phyloP scores from a whole-genome alignment of 2,797 vertebrate species.

The Mormyrops attenuatus region DNA sequence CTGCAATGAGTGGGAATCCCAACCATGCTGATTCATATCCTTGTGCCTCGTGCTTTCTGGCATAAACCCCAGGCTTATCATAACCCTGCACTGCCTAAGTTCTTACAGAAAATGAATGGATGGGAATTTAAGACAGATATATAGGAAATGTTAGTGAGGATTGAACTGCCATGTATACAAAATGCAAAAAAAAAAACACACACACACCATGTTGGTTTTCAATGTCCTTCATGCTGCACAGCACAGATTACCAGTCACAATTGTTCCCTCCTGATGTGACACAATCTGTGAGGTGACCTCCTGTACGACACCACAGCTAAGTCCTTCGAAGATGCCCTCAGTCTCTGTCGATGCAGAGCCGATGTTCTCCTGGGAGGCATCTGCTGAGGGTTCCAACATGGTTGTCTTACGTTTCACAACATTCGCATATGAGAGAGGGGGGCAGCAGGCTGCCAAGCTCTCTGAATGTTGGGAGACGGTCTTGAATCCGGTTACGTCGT shows the following conservation, averaged over 20 bases:
- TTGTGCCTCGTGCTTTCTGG: background rate
- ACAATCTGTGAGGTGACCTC: slow-evolving; percentile 57
- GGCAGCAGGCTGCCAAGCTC: slow-evolving; percentile 48
- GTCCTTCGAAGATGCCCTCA: slow-evolving; percentile 72
- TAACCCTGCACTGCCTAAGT: background rate
- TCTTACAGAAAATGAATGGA: background rate
- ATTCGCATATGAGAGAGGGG: slow-evolving; percentile 80
- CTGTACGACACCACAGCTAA: slow-evolving; percentile 69
- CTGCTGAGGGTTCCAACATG: slow-evolving; percentile 57
- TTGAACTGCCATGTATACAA: background rate
- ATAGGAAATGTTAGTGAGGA: slow-evolving; percentile 6
- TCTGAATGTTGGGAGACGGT: slow-evolving; percentile 57
- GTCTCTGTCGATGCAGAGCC: slow-evolving; percentile 80
- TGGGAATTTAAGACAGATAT: background rate
- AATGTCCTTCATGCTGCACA: slow-evolving; percentile 51
- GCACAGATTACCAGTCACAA: slow-evolving; percentile 65
- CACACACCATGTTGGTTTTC: slow-evolving; percentile 41
- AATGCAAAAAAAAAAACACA: background rate
- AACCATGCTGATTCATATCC: background rate
- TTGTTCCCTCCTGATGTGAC: slow-evolving; percentile 60
- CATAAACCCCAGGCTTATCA: background rate
- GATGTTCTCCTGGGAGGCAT: slow-evolving; percentile 72
- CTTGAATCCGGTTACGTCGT: slow-evolving; percentile 56
- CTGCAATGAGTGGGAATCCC: background rate
- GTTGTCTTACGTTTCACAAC: slow-evolving; percentile 72